Percentiles rank a stretch among this genome's conserved stretches.
Conservation (phyloP, 1,140 invertebrate genomes). For the Leucophenga varia region DNA sequence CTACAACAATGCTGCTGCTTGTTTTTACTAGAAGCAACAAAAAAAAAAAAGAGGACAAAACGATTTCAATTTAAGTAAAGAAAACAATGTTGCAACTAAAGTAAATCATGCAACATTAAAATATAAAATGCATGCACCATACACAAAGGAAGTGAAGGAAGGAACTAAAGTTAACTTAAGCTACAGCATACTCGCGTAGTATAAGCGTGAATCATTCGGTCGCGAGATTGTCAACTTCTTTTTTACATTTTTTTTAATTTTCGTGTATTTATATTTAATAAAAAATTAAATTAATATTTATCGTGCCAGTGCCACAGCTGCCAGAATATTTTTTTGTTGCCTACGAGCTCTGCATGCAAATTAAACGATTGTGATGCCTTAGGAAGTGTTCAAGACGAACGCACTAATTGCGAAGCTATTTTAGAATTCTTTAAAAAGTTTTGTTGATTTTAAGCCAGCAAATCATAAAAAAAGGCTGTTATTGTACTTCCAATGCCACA, state of each 20-base stretch:
- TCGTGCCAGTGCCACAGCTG: conserved; percentile 27
- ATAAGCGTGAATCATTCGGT: conserved; percentile 2
- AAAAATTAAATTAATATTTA: conserved; percentile 31
- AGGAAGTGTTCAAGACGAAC: no score
- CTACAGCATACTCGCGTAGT: no score
- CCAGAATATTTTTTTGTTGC: no score
- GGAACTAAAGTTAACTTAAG: not conserved
- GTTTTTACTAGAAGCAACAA: no score
- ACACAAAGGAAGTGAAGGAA: conserved; percentile 18
- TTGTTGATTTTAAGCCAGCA: no score
- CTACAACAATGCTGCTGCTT: no score
- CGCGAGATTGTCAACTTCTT: conserved; percentile 4
- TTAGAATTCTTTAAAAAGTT: no score
- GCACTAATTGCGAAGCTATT: no score
- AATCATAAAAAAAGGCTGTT: no score
- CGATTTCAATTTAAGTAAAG: conserved; percentile 24
- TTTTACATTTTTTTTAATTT: not conserved
- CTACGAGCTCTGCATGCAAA: no score
- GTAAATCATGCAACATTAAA: conserved; percentile 49
- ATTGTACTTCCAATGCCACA: no score
- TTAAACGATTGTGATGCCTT: no score
- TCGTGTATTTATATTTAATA: conserved; percentile 9
- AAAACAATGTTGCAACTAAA: conserved; percentile 24
- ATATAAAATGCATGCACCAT: conserved; percentile 36
- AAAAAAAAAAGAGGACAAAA: conserved; percentile 6